A percentile compares a stretch with the other conserved stretches of the same genome.
Conservation (phyloP, 1,140 invertebrate species). For the Drosophila lowei region DNA sequence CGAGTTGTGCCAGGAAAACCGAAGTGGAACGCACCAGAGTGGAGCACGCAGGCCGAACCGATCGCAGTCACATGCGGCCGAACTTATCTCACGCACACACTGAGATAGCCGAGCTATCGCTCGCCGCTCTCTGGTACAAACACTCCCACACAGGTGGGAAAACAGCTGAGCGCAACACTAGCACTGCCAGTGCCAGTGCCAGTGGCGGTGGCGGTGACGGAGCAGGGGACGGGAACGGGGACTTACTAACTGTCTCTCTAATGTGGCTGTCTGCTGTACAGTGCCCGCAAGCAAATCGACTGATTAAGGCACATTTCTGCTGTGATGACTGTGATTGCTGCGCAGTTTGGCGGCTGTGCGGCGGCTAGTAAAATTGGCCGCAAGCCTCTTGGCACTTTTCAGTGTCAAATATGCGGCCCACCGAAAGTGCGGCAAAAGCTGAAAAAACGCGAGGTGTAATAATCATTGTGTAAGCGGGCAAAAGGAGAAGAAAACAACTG, state of each 20-base stretch:
- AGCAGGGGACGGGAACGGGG: too few relatives aligned
- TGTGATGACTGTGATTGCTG: constrained; percentile 49
- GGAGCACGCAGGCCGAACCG: constrained; percentile 4
- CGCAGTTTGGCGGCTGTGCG: constrained; percentile 51
- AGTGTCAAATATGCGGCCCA: constrained; percentile 64
- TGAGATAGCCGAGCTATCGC: constrained; percentile 1
- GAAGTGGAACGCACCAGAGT: constrained; percentile 19
- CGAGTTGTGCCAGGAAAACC: constrained; percentile 50
- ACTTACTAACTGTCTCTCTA: constrained; percentile 40
- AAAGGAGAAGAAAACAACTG: constrained; percentile 45
- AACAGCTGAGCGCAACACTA: constrained; percentile 55
- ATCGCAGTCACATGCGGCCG: constrained; percentile 60
- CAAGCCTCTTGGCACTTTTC: constrained; percentile 65
- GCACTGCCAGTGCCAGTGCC: background rate
- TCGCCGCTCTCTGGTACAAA: background rate
- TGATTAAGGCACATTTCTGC: constrained; percentile 70
- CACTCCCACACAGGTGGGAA: background rate
- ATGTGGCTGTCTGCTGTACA: constrained; percentile 49
- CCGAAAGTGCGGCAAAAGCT: constrained; percentile 29
- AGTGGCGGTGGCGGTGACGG: too few relatives aligned
- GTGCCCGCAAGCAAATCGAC: constrained; percentile 70
- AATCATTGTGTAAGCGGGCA: constrained; percentile 61
- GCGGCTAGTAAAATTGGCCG: background rate
- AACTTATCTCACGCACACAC: constrained; percentile 21
- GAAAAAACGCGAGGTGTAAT: constrained; percentile 61